These are phyloP conservation scores for Drosophila simulans DNA, from an alignment of 1,140 invertebrate species.

Conservation along the genomic window DNA sequence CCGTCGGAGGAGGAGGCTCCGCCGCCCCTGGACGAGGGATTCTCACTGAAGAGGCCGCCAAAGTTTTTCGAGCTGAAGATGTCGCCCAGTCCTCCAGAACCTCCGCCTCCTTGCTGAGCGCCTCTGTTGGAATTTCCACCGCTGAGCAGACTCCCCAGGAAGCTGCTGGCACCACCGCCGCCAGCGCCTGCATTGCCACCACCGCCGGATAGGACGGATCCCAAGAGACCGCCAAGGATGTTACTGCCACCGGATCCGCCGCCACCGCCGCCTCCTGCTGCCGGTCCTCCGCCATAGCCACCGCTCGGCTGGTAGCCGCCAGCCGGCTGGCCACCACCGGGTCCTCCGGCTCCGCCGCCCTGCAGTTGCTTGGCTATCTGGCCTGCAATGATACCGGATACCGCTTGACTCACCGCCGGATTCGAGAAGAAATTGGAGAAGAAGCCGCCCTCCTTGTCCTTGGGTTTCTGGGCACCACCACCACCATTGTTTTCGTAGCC, in stretches of 20 bases:
- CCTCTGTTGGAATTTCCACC: slow-evolving; percentile 49
- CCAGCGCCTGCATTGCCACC: slow-evolving; percentile 33
- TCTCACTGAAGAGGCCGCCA: slow-evolving; percentile 80
- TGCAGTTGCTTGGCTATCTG: slow-evolving; percentile 79
- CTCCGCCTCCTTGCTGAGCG: slow-evolving; percentile 35
- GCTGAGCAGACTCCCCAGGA: slow-evolving; percentile 66
- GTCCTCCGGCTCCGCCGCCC: slow-evolving; percentile 56
- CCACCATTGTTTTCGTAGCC: slow-evolving; percentile 64
- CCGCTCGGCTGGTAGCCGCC: slow-evolving; percentile 75
- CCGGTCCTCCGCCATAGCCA: slow-evolving; percentile 56
- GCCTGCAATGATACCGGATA: slow-evolving; percentile 81
- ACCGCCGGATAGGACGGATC: slow-evolving; percentile 65
- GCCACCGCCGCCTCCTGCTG: slow-evolving; percentile 45
- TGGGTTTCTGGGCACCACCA: slow-evolving; percentile 66
- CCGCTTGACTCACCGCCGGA: slow-evolving; percentile 81
- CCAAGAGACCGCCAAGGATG: slow-evolving; percentile 63
- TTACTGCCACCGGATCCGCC: slow-evolving; percentile 52
- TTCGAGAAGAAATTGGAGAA: slow-evolving; percentile 82
- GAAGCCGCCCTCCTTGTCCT: slow-evolving; percentile 81
- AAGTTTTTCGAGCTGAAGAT: slow-evolving; percentile 77
- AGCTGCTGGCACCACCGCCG: slow-evolving; percentile 58
- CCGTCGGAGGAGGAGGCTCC: slow-evolving; percentile 25
- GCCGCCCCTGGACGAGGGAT: slow-evolving; percentile 57
- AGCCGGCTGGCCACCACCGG: slow-evolving; percentile 37
- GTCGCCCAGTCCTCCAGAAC: slow-evolving; percentile 58